Base-by-base conservation (phyloP, 2,797 vertebrate genomes). In the Sitta carolinensis region DNA sequence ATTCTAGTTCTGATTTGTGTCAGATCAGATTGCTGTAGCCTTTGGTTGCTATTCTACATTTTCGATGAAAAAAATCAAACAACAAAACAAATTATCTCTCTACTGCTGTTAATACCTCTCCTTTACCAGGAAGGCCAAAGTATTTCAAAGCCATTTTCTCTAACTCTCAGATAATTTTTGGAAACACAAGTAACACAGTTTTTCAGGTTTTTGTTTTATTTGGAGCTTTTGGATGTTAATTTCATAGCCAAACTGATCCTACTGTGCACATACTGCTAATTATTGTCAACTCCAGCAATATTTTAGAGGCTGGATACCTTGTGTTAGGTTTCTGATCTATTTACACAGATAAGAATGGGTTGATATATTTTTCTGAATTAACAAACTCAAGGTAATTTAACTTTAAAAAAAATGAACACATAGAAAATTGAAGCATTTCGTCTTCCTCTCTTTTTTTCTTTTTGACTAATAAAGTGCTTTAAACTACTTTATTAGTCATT, bases 11-110 rank as follows among this genome's bases (percentile, higher is more conserved):
- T 62, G 40, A 59, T 59, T 67, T 55, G 16, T 25, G 19, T 2
- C 5, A 58, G 16, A 43, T 55, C 40, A 55, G 21, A 55, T 43
- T 66, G 10, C 36, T 62, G 22, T 30, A 87, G 51, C 6, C 25
- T 59, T 67, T 52, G 11, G 19, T 3, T 64, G n/a, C 18, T 36
- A 59, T 30, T 66, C n/a, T 50, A 47, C 1, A 3, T 30, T 81
- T 61, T 62, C 17, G 42, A 12, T 22, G 19, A 2, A 48, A 27
- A 52, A 32, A 36, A 11, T 1, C 1, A 34, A 13, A 1, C 2
- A 43, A 3, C 11, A 57, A 54, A 54, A 23, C 14, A 84, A 67
- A 11, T 17, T 42, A 17, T 6, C 3, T 43, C 40, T 52, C 16
- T 20, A 19, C 16, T 64, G 67, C 22, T 63, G 18, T 68, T 51